phyloP scores from a whole-genome alignment of 1,140 invertebrate genomes.

The Notospermus geniculatus region DNA sequence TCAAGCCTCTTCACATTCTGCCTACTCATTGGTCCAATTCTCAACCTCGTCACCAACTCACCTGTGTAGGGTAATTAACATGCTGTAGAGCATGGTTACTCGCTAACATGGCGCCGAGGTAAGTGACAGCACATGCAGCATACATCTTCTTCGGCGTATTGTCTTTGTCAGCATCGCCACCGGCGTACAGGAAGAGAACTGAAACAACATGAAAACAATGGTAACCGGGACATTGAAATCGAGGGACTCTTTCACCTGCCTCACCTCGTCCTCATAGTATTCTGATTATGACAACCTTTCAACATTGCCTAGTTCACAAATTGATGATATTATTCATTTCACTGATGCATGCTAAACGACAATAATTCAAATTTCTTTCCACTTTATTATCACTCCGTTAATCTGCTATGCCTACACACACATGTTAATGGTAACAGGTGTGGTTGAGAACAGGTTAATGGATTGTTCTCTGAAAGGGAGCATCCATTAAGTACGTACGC shows the following conservation, averaged over 20 bases:
- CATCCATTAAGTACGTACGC: no score
- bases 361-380: no score
- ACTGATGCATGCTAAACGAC: no score
- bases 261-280: no score
- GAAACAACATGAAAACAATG: background rate
- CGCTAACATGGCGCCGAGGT: conserved; percentile 91
- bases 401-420: no score
- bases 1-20: no score
- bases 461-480: no score
- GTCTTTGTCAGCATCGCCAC: conserved; percentile 23
- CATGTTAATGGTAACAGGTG: no score
- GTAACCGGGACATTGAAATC: background rate
- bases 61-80: conserved; percentile 96
- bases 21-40: no score
- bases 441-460: no score
- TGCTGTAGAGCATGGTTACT: conserved; percentile 95
- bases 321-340: background rate
- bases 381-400: no score
- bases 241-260: background rate
- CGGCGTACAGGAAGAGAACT: background rate
- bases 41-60: no score
- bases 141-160: conserved; percentile 60
- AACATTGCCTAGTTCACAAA: background rate
- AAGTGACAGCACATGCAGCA: conserved; percentile 77
- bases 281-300: background rate